A percentile compares a stretch with the other conserved stretches of the same genome.
Evolutionary conservation across 1,140 invertebrate species (phyloP).

Genomic region (Adelges cooleyi): DNA sequence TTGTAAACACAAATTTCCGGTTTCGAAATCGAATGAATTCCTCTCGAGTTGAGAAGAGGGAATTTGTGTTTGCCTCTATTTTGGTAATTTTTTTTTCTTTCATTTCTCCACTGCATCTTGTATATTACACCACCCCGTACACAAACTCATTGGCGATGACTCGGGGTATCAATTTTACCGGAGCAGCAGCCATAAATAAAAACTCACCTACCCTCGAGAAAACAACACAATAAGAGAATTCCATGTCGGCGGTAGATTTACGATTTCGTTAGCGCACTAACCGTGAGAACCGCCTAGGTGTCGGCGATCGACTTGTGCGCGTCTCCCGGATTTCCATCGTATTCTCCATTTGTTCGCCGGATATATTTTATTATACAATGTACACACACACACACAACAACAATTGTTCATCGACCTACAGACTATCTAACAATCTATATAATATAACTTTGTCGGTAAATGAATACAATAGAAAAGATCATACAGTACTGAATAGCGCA

Average conservation of each 20-base stretch:
- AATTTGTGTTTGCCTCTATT: too few species aligned
- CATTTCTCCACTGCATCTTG: too few species aligned
- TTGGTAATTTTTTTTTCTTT: too few species aligned
- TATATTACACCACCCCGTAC: too few species aligned
- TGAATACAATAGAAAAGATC: too few species aligned
- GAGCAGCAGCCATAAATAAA: conserved; percentile 6
- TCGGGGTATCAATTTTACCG: not conserved
- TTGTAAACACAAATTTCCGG: not conserved
- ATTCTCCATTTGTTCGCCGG: not conserved
- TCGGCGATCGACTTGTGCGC: not conserved
- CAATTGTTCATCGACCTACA: too few species aligned
- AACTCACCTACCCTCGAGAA: not conserved
- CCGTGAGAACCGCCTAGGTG: not conserved
- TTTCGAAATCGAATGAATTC: conserved; percentile 1
- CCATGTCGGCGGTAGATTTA: not conserved
- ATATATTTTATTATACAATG: too few species aligned
- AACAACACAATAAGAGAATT: not conserved
- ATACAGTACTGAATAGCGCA: too few species aligned
- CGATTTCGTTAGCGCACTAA: not conserved
- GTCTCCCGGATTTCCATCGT: not conserved
- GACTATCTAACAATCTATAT: too few species aligned
- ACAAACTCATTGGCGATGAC: not conserved
- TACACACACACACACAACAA: too few species aligned
- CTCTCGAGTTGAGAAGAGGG: too few species aligned
- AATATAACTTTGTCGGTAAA: too few species aligned